Base-by-base conservation (phyloP, 2,888 invertebrate genomes). In the Brachyptera risi region DNA sequence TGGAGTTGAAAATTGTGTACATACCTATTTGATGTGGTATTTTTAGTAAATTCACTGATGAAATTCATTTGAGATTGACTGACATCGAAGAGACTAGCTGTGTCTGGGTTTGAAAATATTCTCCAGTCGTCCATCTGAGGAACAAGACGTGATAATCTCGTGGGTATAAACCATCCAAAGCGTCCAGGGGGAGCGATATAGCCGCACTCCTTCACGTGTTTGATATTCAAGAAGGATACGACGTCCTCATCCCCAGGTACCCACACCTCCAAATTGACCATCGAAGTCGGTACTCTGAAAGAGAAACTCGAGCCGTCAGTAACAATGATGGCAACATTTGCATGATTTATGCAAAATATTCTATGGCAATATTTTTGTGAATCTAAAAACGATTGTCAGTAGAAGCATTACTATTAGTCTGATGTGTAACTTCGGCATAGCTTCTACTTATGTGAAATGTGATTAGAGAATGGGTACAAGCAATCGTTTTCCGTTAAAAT, bases 181-280 rank as follows among this genome's bases (percentile, higher is more conserved):
- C 70, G 68, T 3, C 83, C 84, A 0, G 82, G 79, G 3, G 78
- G 75, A 1, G 76, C 75, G 1, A 81, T 70, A 7, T 74, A 74
- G 1, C 85, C 85, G 50, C 80, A 78, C 66, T 81, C 81, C 54
- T 74, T 78, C 26, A 75, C 76, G 63, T 73, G 73, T 68, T 71
- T 71, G 40, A 66, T 66, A 38, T 71, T 73, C 21, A 77, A 66
- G n/a, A 73, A 71, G 68, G 77, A 76, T 58, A 75, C 74, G 26
- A 78, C 75, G 68, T 83, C 83, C 58, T 79, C 78, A 44, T 84
- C 82, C 0, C 86, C 81, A 21, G 83, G 79, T 62, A 85, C 76
- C 85, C 87, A 88, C 0, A 86, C 84, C 71, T 87, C 89, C 69
- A 89, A 73, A 72, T 90, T 88, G 17, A 90, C 78, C 75, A 80